These are phyloP conservation scores for Xylota sylvarum DNA, from an alignment of 2,888 invertebrate species.

Conservation along the genomic window DNA sequence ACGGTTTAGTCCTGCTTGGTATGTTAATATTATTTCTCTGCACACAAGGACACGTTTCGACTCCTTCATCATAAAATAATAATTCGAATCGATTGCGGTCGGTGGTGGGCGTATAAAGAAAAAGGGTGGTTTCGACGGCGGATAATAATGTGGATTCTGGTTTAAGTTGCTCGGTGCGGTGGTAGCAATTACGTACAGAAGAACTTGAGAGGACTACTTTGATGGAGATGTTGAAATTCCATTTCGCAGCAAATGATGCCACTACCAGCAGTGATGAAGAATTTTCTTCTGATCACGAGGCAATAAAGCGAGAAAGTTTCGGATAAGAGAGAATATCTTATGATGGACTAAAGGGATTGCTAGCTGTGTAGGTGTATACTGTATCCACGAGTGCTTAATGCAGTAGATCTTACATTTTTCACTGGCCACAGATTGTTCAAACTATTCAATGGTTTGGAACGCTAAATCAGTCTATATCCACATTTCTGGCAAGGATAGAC, in stretches of 20 bases:
- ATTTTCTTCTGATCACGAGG: neutral
- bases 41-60: conserved; percentile 62
- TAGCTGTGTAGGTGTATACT: too few relatives aligned
- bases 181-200: conserved; percentile 57
- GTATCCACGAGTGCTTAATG: too few relatives aligned
- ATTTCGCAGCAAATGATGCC: conserved; percentile 26
- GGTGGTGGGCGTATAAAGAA: conserved; percentile 3
- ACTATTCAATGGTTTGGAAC: too few relatives aligned
- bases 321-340: neutral
- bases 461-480: too few relatives aligned
- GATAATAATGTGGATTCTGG: conserved; percentile 42
- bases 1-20: conserved; percentile 44
- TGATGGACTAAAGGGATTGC: neutral
- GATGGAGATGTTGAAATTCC: conserved; percentile 10
- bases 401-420: too few relatives aligned
- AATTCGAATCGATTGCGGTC: conserved; percentile 64
- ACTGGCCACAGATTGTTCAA: too few relatives aligned
- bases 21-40: conserved; percentile 62
- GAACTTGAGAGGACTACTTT: conserved; percentile 14
- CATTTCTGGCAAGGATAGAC: too few relatives aligned
- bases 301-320: neutral
- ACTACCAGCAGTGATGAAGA: neutral
- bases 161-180: neutral
- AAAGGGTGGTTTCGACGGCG: conserved; percentile 21
- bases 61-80: conserved; percentile 61